phyloP scores from a whole-genome alignment of 2,113 vertebrate genomes.

The Rhegmatorhina hoffmannsi region DNA sequence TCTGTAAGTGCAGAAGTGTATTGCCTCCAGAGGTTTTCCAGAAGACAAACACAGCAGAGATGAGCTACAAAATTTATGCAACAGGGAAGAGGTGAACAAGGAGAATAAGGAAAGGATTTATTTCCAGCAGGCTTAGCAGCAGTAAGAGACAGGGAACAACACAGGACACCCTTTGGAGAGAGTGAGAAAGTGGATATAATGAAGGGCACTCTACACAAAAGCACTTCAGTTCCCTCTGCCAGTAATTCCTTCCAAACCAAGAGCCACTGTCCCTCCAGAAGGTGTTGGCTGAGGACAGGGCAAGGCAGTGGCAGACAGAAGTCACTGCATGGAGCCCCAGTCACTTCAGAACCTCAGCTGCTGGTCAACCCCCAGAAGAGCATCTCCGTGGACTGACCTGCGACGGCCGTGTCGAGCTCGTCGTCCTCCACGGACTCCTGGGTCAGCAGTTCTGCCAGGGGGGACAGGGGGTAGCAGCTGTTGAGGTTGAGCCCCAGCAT shows the following conservation, averaged over 20 bases:
- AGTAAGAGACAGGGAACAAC: not conserved
- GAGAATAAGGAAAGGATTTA: not conserved
- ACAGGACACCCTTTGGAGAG: not conserved
- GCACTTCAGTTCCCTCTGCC: not conserved
- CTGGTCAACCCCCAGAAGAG: not conserved
- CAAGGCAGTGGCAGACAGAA: not conserved
- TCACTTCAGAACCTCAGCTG: not conserved
- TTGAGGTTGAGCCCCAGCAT: conserved; percentile 97
- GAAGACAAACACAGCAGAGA: not conserved
- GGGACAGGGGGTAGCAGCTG: conserved; percentile 82
- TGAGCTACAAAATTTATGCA: not conserved
- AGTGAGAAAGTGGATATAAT: not conserved
- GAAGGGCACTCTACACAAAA: not conserved
- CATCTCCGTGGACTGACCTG: conserved; percentile 69
- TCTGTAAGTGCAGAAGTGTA: not conserved
- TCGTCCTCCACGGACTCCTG: conserved; percentile 77
- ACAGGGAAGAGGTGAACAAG: not conserved
- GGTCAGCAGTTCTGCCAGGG: conserved; percentile 60
- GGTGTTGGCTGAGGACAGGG: not conserved
- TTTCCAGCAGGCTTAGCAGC: not conserved
- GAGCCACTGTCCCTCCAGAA: not conserved
- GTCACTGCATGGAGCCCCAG: not conserved
- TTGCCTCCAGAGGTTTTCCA: not conserved
- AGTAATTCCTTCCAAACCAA: not conserved
- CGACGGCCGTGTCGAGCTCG: conserved; percentile 87